A percentile compares a stretch with the other conserved stretches of the same genome.
Evolutionary conservation across 1,140 invertebrate genomes (phyloP).

Genomic region (Anastrepha obliqua): DNA sequence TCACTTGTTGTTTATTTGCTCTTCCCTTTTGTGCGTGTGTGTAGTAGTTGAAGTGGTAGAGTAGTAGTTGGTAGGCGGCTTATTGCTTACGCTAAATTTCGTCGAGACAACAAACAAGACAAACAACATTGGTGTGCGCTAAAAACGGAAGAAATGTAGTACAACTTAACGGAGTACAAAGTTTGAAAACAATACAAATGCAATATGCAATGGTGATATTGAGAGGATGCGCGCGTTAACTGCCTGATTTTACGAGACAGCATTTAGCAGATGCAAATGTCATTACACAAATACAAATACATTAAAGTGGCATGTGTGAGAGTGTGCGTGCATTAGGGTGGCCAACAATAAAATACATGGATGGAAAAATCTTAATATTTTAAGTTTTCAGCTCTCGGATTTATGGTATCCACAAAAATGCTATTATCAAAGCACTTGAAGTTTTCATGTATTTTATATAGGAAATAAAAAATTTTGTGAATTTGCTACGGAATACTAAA

Average conservation of each 20-base stretch:
- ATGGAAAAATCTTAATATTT: too few relatives aligned
- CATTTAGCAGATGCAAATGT: conserved; percentile 62
- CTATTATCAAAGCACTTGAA: too few relatives aligned
- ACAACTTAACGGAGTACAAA: neutral
- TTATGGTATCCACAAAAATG: too few relatives aligned
- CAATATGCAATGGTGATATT: neutral
- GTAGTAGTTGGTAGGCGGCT: conserved; percentile 59
- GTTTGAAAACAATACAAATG: conserved; percentile 53
- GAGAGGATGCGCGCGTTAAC: conserved; percentile 4
- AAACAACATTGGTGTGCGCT: neutral
- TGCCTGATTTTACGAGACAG: conserved; percentile 37
- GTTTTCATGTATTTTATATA: too few relatives aligned
- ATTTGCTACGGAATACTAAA: too few relatives aligned
- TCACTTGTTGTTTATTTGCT: conserved; percentile 38
- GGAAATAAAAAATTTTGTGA: too few relatives aligned
- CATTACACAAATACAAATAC: neutral
- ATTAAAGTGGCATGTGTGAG: neutral
- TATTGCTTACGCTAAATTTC: conserved; percentile 73
- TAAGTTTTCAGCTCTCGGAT: too few relatives aligned
- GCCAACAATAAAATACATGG: too few relatives aligned
- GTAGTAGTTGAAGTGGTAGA: neutral
- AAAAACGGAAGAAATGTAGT: neutral
- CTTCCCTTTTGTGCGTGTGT: neutral
- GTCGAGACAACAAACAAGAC: conserved; percentile 61
- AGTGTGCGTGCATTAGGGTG: too few relatives aligned